A percentile compares a stretch with the other conserved stretches of the same genome.
Evolutionary conservation across 2,888 invertebrate species (phyloP).

Genomic region (Orthonychiurus folsomi): DNA sequence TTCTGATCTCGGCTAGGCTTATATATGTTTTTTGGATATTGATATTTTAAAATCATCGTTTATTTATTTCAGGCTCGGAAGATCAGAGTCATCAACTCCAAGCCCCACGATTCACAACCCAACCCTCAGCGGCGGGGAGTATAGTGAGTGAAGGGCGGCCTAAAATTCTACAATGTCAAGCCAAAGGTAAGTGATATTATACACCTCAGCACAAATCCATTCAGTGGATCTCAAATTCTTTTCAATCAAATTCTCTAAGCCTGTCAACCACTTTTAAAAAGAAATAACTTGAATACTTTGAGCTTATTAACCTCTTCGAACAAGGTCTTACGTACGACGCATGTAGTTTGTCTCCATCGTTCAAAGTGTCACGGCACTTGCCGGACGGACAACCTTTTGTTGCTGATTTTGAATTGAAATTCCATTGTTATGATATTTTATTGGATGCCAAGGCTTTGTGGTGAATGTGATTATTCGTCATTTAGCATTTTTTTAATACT

Average conservation of each 20-base stretch:
- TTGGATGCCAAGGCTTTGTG: too few relatives aligned
- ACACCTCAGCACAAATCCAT: background rate
- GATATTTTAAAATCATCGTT: too few relatives aligned
- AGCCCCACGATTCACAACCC: constrained; percentile 77
- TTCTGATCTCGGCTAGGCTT: too few relatives aligned
- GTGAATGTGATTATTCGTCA: too few relatives aligned
- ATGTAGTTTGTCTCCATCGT: background rate
- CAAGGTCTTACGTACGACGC: background rate
- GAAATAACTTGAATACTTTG: background rate
- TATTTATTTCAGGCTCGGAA: constrained; percentile 15
- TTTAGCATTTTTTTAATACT: too few relatives aligned
- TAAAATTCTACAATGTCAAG: constrained; percentile 87
- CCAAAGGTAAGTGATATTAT: constrained; percentile 59
- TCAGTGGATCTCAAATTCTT: background rate
- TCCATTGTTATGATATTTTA: too few relatives aligned
- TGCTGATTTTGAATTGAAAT: too few relatives aligned
- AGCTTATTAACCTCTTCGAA: too few relatives aligned
- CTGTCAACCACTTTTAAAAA: background rate
- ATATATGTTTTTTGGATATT: too few relatives aligned
- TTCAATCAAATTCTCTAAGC: background rate
- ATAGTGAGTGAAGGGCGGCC: constrained; percentile 75
- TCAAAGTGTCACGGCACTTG: background rate
- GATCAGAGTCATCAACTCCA: constrained; percentile 48
- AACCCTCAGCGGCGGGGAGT: constrained; percentile 75
- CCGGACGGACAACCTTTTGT: too few relatives aligned